Evolutionary conservation across 2,113 vertebrate genomes (phyloP).

Genomic region (Pristiophorus japonicus): DNA sequence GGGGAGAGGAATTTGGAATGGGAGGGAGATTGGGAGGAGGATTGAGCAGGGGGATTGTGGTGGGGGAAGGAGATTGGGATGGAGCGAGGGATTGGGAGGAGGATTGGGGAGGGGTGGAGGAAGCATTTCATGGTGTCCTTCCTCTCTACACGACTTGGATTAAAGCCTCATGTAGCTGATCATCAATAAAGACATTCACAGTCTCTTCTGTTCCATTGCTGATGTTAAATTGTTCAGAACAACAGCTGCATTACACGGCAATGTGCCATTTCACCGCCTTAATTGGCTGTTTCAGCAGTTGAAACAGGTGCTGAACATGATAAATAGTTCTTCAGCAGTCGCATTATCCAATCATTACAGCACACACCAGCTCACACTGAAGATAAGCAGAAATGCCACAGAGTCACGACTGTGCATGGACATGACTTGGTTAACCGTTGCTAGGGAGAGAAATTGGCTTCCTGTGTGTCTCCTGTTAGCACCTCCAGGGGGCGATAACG

Average conservation of each 20-base stretch:
- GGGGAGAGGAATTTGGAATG: neutral
- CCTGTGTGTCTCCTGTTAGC: no score
- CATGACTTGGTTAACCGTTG: neutral
- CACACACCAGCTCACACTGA: neutral
- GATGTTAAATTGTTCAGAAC: neutral
- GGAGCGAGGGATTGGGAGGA: neutral
- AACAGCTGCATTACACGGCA: neutral
- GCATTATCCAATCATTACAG: neutral
- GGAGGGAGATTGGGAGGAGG: neutral
- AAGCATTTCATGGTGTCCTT: neutral
- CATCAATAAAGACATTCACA: neutral
- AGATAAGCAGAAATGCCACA: neutral
- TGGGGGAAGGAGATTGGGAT: no score
- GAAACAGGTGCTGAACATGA: neutral
- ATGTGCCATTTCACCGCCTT: neutral
- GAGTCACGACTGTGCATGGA: neutral
- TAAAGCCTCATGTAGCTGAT: neutral
- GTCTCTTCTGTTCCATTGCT: neutral
- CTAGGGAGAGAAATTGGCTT: no score
- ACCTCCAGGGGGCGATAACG: no score
- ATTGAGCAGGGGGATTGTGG: neutral
- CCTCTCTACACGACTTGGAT: neutral
- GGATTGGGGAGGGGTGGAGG: neutral
- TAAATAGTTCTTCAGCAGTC: neutral
- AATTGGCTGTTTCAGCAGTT: neutral